Evolutionary conservation across 2,797 vertebrate species (phyloP).

Genomic region (Adrianichthys oophorus): DNA sequence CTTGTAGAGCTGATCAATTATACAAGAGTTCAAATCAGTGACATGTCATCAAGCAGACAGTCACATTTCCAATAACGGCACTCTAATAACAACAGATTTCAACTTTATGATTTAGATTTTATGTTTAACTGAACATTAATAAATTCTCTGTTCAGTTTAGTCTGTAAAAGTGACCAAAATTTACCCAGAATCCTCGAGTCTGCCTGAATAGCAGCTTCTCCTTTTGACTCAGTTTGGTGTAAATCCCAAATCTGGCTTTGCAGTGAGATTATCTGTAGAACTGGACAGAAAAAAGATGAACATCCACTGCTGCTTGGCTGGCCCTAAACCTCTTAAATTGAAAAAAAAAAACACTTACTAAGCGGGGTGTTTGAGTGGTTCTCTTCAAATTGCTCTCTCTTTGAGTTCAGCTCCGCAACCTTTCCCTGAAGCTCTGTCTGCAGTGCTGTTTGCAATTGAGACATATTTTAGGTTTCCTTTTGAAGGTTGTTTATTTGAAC

Average conservation of each 20-base stretch:
- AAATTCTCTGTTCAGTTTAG: no score
- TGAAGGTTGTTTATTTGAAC: no score
- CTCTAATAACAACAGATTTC: no score
- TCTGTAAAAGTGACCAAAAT: background rate
- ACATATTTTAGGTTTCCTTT: background rate
- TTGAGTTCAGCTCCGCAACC: background rate
- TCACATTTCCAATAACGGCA: no score
- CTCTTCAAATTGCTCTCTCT: background rate
- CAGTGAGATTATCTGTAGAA: conserved; percentile 47
- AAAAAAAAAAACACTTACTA: conserved; percentile 25
- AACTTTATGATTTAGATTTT: no score
- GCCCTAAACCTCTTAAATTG: no score
- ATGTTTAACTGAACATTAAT: no score
- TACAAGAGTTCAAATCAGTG: background rate
- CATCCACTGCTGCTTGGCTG: background rate
- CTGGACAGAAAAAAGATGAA: conserved; percentile 28
- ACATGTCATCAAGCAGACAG: no score
- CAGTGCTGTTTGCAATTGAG: conserved; percentile 30
- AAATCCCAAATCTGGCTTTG: conserved; percentile 53
- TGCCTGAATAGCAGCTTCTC: background rate
- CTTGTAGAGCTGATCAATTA: conserved; percentile 28
- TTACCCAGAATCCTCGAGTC: conserved; percentile 14
- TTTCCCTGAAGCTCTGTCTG: conserved; percentile 20
- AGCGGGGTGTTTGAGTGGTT: background rate
- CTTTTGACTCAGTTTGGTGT: conserved; percentile 5